Evolutionary conservation across 2,888 invertebrate genomes (phyloP).

Genomic region (Drosophila paramelanica): DNA sequence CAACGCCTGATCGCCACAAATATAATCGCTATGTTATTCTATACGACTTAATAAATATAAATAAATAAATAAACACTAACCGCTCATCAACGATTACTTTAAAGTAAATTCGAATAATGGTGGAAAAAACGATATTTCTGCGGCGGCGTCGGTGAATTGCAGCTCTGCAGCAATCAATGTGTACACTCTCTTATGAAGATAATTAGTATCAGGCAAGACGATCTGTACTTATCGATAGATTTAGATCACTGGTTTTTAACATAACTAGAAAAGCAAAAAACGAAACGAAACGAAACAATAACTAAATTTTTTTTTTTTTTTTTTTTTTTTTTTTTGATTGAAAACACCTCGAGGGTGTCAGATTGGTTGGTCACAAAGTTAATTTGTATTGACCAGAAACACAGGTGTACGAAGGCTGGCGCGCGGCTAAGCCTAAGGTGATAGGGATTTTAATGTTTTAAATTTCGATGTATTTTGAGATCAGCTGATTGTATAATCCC

Average conservation of each 20-base stretch:
- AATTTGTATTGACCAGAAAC: too few species aligned
- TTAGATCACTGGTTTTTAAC: background rate
- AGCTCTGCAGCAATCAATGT: constrained; percentile 3
- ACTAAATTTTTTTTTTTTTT: constrained; percentile 1
- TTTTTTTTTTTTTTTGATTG: too few species aligned
- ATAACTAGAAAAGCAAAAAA: background rate
- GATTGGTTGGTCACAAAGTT: too few species aligned
- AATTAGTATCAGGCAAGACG: background rate
- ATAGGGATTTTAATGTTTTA: too few species aligned
- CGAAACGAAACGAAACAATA: too few species aligned
- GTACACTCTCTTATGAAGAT: background rate
- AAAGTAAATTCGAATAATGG: constrained; percentile 39
- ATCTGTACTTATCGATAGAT: constrained; percentile 5
- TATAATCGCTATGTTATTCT: background rate
- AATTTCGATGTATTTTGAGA: too few species aligned
- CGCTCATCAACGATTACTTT: background rate
- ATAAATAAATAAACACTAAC: background rate
- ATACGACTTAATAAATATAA: background rate
- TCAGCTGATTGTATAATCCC: too few species aligned
- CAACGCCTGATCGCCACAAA: background rate
- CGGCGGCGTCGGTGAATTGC: constrained; percentile 19
- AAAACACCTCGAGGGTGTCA: background rate
- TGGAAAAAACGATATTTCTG: constrained; percentile 20
- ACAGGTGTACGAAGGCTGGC: too few species aligned
- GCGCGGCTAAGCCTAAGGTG: too few species aligned